These are phyloP conservation scores for Caenorhabditis sinica DNA, from an alignment of 2,888 invertebrate genomes.

Conservation along the genomic window DNA sequence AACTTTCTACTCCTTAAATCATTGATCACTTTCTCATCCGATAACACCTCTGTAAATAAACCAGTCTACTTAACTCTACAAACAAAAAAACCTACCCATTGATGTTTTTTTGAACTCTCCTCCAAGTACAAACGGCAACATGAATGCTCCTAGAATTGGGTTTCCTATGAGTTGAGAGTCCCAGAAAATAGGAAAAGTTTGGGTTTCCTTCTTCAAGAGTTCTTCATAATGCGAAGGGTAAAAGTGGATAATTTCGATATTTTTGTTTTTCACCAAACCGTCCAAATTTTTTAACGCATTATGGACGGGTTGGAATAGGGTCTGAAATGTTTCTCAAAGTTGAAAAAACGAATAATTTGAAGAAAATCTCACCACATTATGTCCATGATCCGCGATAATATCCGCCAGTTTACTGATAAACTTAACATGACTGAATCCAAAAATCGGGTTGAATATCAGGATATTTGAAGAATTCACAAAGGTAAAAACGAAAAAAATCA, in stretches of 20 bases:
- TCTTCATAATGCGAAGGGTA: slow-evolving; percentile 51
- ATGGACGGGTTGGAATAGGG: slow-evolving; percentile 45
- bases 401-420: slow-evolving; percentile 39
- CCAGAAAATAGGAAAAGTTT: slow-evolving; percentile 54
- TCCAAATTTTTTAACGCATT: slow-evolving; percentile 41
- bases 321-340: slow-evolving; percentile 31
- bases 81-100: slow-evolving; percentile 3
- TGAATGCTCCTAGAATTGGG: slow-evolving; percentile 24
- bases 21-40: slow-evolving; percentile 18
- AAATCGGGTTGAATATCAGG: slow-evolving; percentile 45
- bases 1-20: slow-evolving; percentile 31
- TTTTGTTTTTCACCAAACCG: slow-evolving; percentile 46
- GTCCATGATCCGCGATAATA: slow-evolving; percentile 48
- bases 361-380: slow-evolving; percentile 38
- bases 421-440: slow-evolving; percentile 50
- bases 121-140: slow-evolving; percentile 14
- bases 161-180: slow-evolving; percentile 37
- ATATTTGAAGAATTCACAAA: slow-evolving; percentile 26
- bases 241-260: slow-evolving; percentile 48
- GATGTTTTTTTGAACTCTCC: slow-evolving; percentile 37
- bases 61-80: not conserved
- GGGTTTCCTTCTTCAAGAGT: slow-evolving; percentile 18
- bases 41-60: slow-evolving; percentile 42
- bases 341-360: not conserved
- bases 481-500: no score